phyloP scores from a whole-genome alignment of 2,888 invertebrate species.

The Parthenolecanium corni region DNA sequence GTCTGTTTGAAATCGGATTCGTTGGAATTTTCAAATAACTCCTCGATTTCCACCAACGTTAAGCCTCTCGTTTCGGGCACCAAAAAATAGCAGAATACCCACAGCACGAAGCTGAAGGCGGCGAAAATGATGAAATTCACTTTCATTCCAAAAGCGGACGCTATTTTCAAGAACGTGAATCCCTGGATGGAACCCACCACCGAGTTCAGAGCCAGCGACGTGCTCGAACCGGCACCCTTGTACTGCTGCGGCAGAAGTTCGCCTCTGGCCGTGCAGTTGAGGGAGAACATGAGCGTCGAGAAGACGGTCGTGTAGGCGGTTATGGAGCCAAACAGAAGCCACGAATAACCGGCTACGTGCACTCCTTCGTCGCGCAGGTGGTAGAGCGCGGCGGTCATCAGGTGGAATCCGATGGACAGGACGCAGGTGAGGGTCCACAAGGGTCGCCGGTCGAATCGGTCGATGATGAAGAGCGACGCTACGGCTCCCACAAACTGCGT shows the following conservation, averaged over 20 bases:
- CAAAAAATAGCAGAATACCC: background rate
- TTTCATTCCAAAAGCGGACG: background rate
- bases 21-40: no score
- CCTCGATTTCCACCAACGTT: slow-evolving; percentile 13
- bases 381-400: background rate
- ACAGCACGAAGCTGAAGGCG: background rate
- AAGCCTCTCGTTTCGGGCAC: slow-evolving; percentile 19
- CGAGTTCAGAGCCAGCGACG: background rate
- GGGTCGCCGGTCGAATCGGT: background rate
- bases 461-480: background rate
- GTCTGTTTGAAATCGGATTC: no score
- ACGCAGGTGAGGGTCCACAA: background rate
- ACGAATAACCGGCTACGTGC: no score
- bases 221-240: background rate
- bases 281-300: background rate
- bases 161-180: background rate
- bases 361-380: background rate
- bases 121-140: slow-evolving; percentile 13
- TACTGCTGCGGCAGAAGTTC: background rate
- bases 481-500: slow-evolving; percentile 1
- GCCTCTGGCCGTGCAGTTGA: background rate
- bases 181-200: background rate
- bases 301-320: no score
- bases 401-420: background rate
- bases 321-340: no score